phyloP scores from a whole-genome alignment of 2,888 invertebrate species.

The Erebia aethiops region DNA sequence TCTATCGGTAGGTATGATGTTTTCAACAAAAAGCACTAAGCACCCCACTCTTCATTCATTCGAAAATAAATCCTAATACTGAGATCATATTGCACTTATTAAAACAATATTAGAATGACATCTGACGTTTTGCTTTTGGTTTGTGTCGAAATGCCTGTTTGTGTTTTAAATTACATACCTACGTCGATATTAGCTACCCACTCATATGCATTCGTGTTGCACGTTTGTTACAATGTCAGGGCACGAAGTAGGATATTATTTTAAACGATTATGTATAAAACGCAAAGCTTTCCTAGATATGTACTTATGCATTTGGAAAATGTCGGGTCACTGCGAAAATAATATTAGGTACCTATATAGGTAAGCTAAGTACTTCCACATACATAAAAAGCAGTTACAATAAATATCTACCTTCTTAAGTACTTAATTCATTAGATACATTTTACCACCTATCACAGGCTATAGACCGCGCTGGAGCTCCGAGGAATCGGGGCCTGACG shows the following conservation, averaged over 20 bases:
- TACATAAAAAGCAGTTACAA: not conserved
- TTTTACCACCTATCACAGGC: too few relatives aligned
- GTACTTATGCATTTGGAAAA: not conserved
- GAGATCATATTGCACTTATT: not conserved
- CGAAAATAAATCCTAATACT: slow-evolving; percentile 29
- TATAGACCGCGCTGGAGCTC: too few relatives aligned
- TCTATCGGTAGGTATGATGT: slow-evolving; percentile 17
- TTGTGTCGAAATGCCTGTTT: slow-evolving; percentile 2
- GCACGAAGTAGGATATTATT: not conserved
- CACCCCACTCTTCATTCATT: not conserved
- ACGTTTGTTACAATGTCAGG: slow-evolving; percentile 10
- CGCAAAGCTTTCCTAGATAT: not conserved
- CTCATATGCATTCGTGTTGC: not conserved
- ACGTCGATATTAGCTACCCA: slow-evolving; percentile 14
- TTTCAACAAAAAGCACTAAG: slow-evolving; percentile 22
- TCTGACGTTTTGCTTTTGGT: slow-evolving; percentile 8
- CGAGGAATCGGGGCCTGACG: too few relatives aligned
- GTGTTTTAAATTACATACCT: slow-evolving; percentile 2
- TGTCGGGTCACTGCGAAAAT: not conserved
- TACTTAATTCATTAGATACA: too few relatives aligned
- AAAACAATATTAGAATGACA: not conserved
- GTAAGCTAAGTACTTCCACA: not conserved
- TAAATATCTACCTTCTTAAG: too few relatives aligned
- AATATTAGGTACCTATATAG: not conserved
- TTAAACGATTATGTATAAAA: slow-evolving; percentile 4